A percentile compares a stretch with the other conserved stretches of the same genome.
Evolutionary conservation across 2,797 vertebrate genomes (phyloP).

Genomic region (Balearica regulorum): DNA sequence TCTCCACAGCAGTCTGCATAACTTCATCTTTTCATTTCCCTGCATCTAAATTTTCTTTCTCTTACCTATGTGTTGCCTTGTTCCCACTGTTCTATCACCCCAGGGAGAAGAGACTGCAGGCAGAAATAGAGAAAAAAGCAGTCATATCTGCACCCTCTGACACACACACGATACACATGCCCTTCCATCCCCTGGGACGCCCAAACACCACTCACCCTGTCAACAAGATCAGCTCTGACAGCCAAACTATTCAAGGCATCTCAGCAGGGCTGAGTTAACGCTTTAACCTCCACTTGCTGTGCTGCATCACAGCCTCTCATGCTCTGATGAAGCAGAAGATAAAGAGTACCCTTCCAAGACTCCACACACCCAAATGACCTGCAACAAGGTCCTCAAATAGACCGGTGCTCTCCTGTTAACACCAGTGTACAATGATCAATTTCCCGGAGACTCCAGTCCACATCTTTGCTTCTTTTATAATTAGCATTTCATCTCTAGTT

Average conservation of each 20-base stretch:
- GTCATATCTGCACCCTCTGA: not conserved
- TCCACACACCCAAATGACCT: rapidly evolving
- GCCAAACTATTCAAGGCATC: not conserved
- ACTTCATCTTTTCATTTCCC: not conserved
- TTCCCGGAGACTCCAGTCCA: not conserved
- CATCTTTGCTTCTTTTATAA: not conserved
- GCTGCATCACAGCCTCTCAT: not conserved
- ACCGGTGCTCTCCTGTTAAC: not conserved
- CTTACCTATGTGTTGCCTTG: too few relatives aligned
- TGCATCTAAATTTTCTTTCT: not conserved
- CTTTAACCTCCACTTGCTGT: not conserved
- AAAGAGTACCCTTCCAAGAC: not conserved
- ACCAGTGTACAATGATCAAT: rapidly evolving
- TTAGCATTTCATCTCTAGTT: not conserved
- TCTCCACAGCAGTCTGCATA: not conserved
- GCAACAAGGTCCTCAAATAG: not conserved
- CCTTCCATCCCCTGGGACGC: not conserved
- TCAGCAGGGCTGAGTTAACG: not conserved
- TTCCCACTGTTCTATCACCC: too few relatives aligned
- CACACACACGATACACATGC: rapidly evolving
- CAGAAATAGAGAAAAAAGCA: not conserved
- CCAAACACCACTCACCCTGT: not conserved
- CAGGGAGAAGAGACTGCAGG: not conserved
- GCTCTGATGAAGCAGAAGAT: not conserved
- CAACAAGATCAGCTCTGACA: not conserved